Evolutionary conservation across 2,888 invertebrate species (phyloP).

Genomic region (Cyclophora punctaria): DNA sequence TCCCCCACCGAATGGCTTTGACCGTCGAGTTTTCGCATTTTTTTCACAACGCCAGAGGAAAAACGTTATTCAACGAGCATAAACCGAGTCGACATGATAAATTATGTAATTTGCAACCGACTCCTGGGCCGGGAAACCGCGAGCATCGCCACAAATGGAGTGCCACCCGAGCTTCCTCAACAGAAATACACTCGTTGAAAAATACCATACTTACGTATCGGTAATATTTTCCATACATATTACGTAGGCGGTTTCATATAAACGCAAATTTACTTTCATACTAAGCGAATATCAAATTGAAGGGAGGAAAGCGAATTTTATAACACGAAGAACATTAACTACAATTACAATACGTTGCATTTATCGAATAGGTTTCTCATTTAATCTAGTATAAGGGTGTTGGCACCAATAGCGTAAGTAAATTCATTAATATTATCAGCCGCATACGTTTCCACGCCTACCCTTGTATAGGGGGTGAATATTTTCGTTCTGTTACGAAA

Average conservation of each 20-base stretch:
- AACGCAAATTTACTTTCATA: slow-evolving; percentile 10
- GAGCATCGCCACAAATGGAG: slow-evolving; percentile 28
- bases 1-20: slow-evolving; percentile 16
- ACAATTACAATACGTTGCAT: too few species aligned
- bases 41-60: slow-evolving; percentile 26
- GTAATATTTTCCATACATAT: slow-evolving; percentile 16
- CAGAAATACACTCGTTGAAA: slow-evolving; percentile 14
- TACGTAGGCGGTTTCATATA: slow-evolving; percentile 14
- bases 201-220: slow-evolving; percentile 16
- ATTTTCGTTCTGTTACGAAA: too few species aligned
- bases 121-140: slow-evolving; percentile 25
- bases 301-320: too few species aligned
- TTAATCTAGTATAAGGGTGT: too few species aligned
- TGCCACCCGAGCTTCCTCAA: slow-evolving; percentile 10
- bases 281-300: too few species aligned
- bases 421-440: too few species aligned
- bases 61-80: slow-evolving; percentile 40
- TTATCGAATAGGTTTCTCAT: too few species aligned
- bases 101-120: slow-evolving; percentile 53
- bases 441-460: too few species aligned
- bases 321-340: too few species aligned
- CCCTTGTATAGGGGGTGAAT: too few species aligned
- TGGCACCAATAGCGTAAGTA: too few species aligned
- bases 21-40: slow-evolving; percentile 15
- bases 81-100: slow-evolving; percentile 47